phyloP scores from a whole-genome alignment of 2,113 vertebrate species.

The Myocastor coypus region DNA sequence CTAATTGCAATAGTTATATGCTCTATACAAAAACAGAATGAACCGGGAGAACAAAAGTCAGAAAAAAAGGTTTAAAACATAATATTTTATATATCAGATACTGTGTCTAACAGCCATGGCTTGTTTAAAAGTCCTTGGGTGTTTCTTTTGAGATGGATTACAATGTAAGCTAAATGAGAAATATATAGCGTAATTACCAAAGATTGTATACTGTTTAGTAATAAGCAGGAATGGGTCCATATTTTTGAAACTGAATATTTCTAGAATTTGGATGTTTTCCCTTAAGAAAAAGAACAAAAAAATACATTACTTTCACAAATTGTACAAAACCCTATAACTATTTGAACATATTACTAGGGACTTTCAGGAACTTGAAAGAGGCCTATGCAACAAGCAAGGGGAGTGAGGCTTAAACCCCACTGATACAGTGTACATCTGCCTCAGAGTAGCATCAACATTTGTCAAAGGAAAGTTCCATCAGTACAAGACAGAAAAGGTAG shows the following conservation, averaged over 20 bases:
- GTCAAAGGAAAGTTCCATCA: slow-evolving; percentile 7
- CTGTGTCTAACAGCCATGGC: slow-evolving; percentile 18
- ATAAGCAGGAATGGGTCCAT: neutral
- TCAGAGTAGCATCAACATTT: neutral
- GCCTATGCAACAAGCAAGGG: neutral
- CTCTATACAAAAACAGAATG: slow-evolving; percentile 48
- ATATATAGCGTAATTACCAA: neutral
- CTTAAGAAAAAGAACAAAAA: slow-evolving; percentile 60
- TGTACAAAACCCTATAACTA: neutral
- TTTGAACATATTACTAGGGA: neutral
- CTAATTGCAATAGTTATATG: neutral
- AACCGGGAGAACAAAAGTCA: slow-evolving; percentile 2
- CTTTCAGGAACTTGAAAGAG: neutral
- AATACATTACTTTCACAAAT: slow-evolving; percentile 46
- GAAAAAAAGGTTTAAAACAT: slow-evolving; percentile 5
- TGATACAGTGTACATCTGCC: neutral
- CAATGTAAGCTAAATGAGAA: slow-evolving; percentile 31
- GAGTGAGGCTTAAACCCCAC: neutral
- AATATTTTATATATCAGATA: neutral
- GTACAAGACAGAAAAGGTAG: neutral
- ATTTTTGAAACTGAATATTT: slow-evolving; percentile 31
- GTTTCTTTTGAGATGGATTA: slow-evolving; percentile 56
- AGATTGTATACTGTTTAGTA: slow-evolving; percentile 27
- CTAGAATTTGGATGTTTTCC: neutral
- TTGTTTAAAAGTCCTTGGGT: slow-evolving; percentile 26